These are phyloP conservation scores for Deilephila elpenor DNA, from an alignment of 2,888 invertebrate genomes.

Conservation along the genomic window DNA sequence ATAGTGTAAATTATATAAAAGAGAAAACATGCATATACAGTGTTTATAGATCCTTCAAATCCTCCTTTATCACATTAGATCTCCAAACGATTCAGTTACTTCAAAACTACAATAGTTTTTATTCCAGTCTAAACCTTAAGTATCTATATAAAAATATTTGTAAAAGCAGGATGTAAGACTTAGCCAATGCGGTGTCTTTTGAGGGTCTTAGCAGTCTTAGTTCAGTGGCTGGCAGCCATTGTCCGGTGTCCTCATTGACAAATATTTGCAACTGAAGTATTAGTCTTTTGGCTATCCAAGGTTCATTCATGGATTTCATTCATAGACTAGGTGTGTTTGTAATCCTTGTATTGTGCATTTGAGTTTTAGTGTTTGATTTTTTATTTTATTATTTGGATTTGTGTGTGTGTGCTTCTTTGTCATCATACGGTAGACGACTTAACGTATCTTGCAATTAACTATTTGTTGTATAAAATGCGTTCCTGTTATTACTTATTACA, in stretches of 20 bases:
- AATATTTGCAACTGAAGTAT: constrained; percentile 23
- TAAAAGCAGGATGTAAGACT: constrained; percentile 21
- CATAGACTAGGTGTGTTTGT: not conserved
- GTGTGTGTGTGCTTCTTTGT: not conserved
- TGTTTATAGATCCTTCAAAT: not conserved
- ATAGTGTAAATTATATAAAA: no score
- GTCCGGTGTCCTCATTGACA: constrained; percentile 18
- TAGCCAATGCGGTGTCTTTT: constrained; percentile 27
- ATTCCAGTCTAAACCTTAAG: no score
- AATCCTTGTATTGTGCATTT: constrained; percentile 20
- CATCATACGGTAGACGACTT: not conserved
- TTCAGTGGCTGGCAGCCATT: constrained; percentile 14
- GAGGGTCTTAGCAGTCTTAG: constrained; percentile 8
- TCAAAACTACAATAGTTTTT: not conserved
- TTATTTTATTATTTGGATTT: not conserved
- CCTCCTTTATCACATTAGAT: constrained; percentile 1
- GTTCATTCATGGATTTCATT: constrained; percentile 17
- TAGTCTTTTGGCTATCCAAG: not conserved
- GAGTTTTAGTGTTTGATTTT: constrained; percentile 15
- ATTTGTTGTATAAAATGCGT: no score
- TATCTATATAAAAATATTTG: not conserved
- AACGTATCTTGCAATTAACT: not conserved
- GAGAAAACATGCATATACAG: no score
- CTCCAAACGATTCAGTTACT: not conserved
- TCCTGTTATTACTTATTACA: no score